A percentile compares a stretch with the other conserved stretches of the same genome.
phyloP scores from a whole-genome alignment of 2,888 invertebrate species.

The Phymatocera aterrima region DNA sequence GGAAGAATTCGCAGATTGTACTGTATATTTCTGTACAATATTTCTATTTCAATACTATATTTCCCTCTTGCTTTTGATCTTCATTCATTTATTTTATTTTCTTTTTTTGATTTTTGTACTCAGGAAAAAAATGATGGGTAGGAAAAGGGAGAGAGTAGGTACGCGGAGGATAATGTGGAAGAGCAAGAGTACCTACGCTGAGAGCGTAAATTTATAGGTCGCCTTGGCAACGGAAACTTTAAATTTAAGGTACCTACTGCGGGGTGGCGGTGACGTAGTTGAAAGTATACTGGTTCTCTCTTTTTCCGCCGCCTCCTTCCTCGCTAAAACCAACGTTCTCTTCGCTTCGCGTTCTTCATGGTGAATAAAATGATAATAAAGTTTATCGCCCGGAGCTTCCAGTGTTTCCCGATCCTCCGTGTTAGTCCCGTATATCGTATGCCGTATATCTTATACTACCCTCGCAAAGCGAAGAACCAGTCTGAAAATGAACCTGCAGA shows the following conservation, averaged over 20 bases:
- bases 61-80: too few relatives aligned
- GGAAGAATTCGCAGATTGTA: too few relatives aligned
- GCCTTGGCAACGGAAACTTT: constrained; percentile 71
- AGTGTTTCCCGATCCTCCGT: constrained; percentile 45
- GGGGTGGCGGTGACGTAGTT: constrained; percentile 25
- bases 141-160: too few relatives aligned
- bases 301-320: neutral
- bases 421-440: neutral
- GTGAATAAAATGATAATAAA: constrained; percentile 73
- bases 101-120: too few relatives aligned
- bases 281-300: neutral
- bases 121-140: too few relatives aligned
- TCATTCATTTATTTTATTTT: too few relatives aligned
- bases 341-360: constrained; percentile 4
- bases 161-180: constrained; percentile 27
- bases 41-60: too few relatives aligned
- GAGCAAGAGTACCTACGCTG: constrained; percentile 31
- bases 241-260: constrained; percentile 69
- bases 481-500: neutral
- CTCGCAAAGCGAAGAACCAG: neutral
- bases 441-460: neutral
- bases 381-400: constrained; percentile 55
- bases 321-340: neutral
- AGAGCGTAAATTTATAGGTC: constrained; percentile 67
- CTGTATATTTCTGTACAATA: too few relatives aligned